Conservation (phyloP, 2,888 invertebrate genomes). For the Geophilus truncorum region DNA sequence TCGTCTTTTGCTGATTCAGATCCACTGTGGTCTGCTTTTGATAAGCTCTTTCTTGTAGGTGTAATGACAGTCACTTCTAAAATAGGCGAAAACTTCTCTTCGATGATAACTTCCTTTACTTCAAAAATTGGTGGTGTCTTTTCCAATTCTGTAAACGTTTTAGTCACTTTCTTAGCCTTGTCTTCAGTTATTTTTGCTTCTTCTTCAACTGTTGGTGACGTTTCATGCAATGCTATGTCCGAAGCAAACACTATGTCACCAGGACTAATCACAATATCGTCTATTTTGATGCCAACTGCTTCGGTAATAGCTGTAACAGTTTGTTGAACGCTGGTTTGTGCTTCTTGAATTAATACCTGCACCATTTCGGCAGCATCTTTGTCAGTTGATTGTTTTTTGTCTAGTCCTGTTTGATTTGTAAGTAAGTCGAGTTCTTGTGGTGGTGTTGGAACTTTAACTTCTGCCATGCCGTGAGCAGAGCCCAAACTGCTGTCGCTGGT, state of each 20-base stretch:
- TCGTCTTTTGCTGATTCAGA: background rate
- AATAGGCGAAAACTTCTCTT: slow-evolving; percentile 37
- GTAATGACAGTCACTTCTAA: slow-evolving; percentile 35
- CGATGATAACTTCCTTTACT: slow-evolving; percentile 34
- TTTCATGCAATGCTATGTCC: background rate
- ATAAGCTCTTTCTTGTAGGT: slow-evolving; percentile 28
- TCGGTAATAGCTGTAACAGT: background rate
- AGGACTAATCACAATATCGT: background rate
- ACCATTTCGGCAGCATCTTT: background rate
- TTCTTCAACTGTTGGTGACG: background rate
- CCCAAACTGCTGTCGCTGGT: background rate
- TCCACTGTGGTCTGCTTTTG: background rate
- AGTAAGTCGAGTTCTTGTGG: background rate
- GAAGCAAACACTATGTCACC: background rate
- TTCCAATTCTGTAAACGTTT: slow-evolving; percentile 16
- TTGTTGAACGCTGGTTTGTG: slow-evolving; percentile 9
- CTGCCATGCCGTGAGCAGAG: background rate
- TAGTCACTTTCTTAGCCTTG: background rate
- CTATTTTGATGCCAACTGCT: background rate
- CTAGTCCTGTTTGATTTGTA: too few relatives aligned
- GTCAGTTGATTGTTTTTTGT: background rate
- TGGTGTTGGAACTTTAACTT: background rate
- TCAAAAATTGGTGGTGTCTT: slow-evolving; percentile 12
- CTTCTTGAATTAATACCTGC: slow-evolving; percentile 17
- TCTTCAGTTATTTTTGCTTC: background rate